Evolutionary conservation across 2,113 vertebrate genomes (phyloP).

Genomic region (Blennius ocellaris): DNA sequence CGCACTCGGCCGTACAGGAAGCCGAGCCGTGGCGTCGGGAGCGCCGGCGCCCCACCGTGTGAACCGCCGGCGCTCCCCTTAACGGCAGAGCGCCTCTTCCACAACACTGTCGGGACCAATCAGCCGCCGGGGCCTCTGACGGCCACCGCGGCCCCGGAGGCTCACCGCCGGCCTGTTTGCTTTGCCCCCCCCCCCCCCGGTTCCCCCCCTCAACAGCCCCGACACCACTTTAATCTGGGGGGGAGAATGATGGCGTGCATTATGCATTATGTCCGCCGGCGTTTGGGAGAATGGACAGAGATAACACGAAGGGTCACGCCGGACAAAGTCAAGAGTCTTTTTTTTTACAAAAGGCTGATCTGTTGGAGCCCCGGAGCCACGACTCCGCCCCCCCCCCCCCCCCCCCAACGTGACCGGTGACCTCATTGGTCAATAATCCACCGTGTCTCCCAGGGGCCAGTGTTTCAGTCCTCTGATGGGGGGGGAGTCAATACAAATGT

Average conservation of each 20-base stretch:
- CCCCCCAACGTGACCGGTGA: slow-evolving; percentile 52
- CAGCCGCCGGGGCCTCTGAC: slow-evolving; percentile 62
- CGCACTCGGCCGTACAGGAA: slow-evolving; percentile 28
- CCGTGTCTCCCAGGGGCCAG: slow-evolving; percentile 8
- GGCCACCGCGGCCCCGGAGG: slow-evolving; percentile 53
- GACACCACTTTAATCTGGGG: slow-evolving; percentile 65
- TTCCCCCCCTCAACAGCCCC: too few relatives aligned
- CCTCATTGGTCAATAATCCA: slow-evolving; percentile 40
- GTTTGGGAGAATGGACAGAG: slow-evolving; percentile 61
- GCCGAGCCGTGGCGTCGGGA: slow-evolving; percentile 37
- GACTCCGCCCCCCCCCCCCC: too few relatives aligned
- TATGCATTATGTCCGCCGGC: slow-evolving; percentile 53
- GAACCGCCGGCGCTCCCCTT: slow-evolving; percentile 65
- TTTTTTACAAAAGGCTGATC: slow-evolving; percentile 51
- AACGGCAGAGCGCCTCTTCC: slow-evolving; percentile 70
- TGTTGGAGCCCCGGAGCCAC: slow-evolving; percentile 38
- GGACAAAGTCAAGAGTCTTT: slow-evolving; percentile 56
- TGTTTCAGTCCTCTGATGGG: too few relatives aligned
- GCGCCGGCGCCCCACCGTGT: slow-evolving; percentile 64
- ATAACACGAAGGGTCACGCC: slow-evolving; percentile 58
- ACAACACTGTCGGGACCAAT: slow-evolving; percentile 82
- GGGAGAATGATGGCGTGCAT: slow-evolving; percentile 59
- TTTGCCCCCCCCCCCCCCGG: slow-evolving; percentile 54
- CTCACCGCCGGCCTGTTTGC: slow-evolving; percentile 70
- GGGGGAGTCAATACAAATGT: too few relatives aligned